Percentiles rank a stretch among this genome's conserved stretches.
These are phyloP conservation scores for Drosophila diplacantha DNA, from an alignment of 2,888 invertebrate genomes.

Conservation along the genomic window DNA sequence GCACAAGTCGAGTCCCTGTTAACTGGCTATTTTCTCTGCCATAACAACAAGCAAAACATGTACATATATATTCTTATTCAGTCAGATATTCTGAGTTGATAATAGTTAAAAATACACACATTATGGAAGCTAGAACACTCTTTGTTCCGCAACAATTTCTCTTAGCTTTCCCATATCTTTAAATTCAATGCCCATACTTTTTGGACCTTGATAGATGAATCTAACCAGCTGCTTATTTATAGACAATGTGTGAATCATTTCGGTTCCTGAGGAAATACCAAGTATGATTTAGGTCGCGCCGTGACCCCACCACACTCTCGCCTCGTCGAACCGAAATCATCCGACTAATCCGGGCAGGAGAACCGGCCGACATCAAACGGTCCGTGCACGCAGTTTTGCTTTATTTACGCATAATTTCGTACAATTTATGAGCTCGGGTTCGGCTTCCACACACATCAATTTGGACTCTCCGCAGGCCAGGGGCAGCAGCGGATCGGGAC, in stretches of 20 bases:
- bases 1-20: too few relatives aligned
- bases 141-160: neutral
- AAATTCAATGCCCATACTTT: neutral
- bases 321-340: neutral
- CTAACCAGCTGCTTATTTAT: neutral
- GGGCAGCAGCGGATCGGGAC: constrained; percentile 20
- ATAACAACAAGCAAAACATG: too few relatives aligned
- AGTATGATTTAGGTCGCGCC: constrained; percentile 29
- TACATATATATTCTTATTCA: too few relatives aligned
- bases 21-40: too few relatives aligned
- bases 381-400: constrained; percentile 21
- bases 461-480: constrained; percentile 16
- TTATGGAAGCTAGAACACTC: neutral
- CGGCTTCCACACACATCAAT: constrained; percentile 54
- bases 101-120: neutral
- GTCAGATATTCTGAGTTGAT: neutral
- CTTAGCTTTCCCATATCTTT: neutral
- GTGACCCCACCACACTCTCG: constrained; percentile 2
- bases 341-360: constrained; percentile 9
- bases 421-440: constrained; percentile 55
- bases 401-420: constrained; percentile 54
- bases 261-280: constrained; percentile 31
- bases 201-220: constrained; percentile 1
- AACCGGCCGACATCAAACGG: constrained; percentile 52
- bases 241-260: neutral